Evolutionary conservation across 2,113 vertebrate genomes (phyloP).

Genomic region (Colossoma macropomum): DNA sequence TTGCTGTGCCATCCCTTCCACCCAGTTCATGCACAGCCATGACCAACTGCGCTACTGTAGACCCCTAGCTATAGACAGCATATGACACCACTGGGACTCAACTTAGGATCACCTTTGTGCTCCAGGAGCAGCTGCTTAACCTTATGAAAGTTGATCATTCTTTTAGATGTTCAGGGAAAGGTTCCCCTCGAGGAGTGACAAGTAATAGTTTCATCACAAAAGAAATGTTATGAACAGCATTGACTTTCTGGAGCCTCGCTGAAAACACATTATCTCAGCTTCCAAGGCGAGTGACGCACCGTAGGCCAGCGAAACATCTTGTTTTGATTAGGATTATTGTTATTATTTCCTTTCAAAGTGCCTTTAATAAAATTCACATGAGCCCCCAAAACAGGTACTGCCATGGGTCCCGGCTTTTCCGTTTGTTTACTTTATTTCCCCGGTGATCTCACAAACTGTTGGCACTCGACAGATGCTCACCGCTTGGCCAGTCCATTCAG

Average conservation of each 20-base stretch:
- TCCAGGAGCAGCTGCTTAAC: not conserved
- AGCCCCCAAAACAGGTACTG: slow-evolving; percentile 54
- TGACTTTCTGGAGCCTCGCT: slow-evolving; percentile 9
- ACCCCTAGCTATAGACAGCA: too few species aligned
- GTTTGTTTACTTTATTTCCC: slow-evolving; percentile 55
- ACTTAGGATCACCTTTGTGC: not conserved
- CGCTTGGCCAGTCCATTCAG: slow-evolving; percentile 19
- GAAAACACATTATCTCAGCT: slow-evolving; percentile 47
- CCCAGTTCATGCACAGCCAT: not conserved
- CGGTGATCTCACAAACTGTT: slow-evolving; percentile 53
- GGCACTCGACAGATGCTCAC: slow-evolving; percentile 29
- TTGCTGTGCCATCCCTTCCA: not conserved
- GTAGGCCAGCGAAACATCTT: slow-evolving; percentile 45
- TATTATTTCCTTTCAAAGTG: slow-evolving; percentile 58
- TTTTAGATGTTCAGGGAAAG: not conserved
- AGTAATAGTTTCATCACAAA: slow-evolving; percentile 25
- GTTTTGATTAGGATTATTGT: slow-evolving; percentile 57
- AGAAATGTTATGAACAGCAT: slow-evolving; percentile 18
- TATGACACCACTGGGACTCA: too few species aligned
- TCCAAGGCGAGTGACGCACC: slow-evolving; percentile 22
- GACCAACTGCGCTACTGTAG: not conserved
- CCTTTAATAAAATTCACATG: slow-evolving; percentile 60
- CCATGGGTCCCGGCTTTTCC: slow-evolving; percentile 28
- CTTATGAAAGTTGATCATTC: too few species aligned
- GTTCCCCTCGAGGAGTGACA: not conserved